These are phyloP conservation scores for Parazoanthus atlanticus DNA, from an alignment of 92 coral and sea anemone species.

Conservation along the genomic window DNA sequence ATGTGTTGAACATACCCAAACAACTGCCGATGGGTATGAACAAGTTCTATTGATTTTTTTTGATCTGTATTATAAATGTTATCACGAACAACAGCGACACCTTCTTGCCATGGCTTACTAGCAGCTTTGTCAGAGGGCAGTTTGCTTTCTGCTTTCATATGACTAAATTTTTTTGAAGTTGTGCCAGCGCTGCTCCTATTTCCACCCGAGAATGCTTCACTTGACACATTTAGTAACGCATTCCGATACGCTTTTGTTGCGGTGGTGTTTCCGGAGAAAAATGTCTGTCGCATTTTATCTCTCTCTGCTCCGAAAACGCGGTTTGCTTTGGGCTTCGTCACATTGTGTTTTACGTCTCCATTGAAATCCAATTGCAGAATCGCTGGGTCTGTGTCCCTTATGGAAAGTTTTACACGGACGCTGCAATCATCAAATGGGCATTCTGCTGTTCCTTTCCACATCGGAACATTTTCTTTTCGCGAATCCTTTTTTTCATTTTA, in stretches of 20 bases:
- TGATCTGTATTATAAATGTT: constrained; percentile 11
- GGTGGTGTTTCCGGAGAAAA: not conserved
- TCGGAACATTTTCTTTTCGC: constrained; percentile 14
- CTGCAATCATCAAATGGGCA: constrained; percentile 32
- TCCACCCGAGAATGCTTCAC: constrained; percentile 28
- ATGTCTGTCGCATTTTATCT: not conserved
- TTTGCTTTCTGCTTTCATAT: constrained; percentile 24
- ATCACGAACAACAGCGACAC: constrained; percentile 10
- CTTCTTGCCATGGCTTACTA: constrained; percentile 8
- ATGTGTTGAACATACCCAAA: constrained; percentile 11
- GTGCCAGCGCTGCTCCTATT: constrained; percentile 32
- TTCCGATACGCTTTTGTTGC: constrained; percentile 37
- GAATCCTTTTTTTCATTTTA: constrained; percentile 26
- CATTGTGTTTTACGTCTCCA: constrained; percentile 30
- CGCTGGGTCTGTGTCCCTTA: constrained; percentile 11
- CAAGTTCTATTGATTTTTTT: too few relatives aligned
- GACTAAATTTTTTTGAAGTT: constrained; percentile 19
- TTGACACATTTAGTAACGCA: not conserved
- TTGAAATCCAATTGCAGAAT: constrained; percentile 7
- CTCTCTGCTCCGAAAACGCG: not conserved
- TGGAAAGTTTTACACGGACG: not conserved
- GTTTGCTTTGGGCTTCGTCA: constrained; percentile 34
- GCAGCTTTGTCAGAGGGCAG: not conserved
- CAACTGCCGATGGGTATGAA: not conserved
- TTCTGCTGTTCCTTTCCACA: constrained; percentile 42